Evolutionary conservation across 2,888 invertebrate species (phyloP).

Genomic region (Parnassius smintheus): DNA sequence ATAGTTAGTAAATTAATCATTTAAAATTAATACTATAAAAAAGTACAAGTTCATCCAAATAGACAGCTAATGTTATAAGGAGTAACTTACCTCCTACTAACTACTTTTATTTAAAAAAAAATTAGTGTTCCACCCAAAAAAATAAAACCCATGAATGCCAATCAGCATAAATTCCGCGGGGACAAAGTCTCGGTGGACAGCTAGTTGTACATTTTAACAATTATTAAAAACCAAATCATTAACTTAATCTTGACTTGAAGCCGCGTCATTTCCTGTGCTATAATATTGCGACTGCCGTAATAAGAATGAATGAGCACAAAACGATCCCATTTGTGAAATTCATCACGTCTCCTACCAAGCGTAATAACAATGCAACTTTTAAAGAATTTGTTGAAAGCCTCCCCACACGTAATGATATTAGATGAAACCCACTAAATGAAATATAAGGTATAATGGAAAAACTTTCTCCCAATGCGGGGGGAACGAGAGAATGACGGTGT

Average conservation of each 20-base stretch:
- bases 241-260: background rate
- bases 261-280: slow-evolving; percentile 11
- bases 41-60: too few relatives aligned
- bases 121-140: too few relatives aligned
- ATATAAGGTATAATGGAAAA: slow-evolving; percentile 58
- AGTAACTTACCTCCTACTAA: too few relatives aligned
- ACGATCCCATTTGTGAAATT: slow-evolving; percentile 27
- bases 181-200: too few relatives aligned
- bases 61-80: too few relatives aligned
- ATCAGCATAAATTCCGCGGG: too few relatives aligned
- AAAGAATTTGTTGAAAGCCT: slow-evolving; percentile 37
- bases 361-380: slow-evolving; percentile 34
- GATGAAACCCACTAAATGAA: slow-evolving; percentile 54
- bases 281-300: slow-evolving; percentile 20
- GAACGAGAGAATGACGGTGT: slow-evolving; percentile 36
- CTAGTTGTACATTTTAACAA: too few relatives aligned
- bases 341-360: slow-evolving; percentile 28
- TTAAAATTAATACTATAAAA: too few relatives aligned
- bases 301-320: slow-evolving; percentile 23
- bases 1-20: too few relatives aligned
- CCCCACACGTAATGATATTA: slow-evolving; percentile 41
- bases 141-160: too few relatives aligned
- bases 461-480: slow-evolving; percentile 39
- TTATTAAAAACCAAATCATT: too few relatives aligned
- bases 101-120: too few relatives aligned